Conservation (phyloP, 2,113 vertebrate genomes). For the Perognathus longimembris region DNA sequence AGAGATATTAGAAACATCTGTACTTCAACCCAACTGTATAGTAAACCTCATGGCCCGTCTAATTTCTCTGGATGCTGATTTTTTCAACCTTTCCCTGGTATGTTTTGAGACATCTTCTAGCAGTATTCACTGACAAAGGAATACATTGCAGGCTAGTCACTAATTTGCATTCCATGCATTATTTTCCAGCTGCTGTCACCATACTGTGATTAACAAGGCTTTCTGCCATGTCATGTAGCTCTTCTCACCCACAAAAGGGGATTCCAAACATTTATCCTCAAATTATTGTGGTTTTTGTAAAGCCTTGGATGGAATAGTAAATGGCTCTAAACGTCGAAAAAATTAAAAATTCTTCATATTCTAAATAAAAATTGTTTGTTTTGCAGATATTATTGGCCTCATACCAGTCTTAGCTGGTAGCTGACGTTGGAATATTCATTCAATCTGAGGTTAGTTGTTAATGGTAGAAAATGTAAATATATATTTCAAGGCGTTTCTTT, state of each 20-base stretch:
- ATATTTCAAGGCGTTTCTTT: conserved; percentile 23
- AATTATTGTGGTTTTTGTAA: not conserved
- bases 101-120: not conserved
- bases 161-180: not conserved
- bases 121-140: conserved; percentile 18
- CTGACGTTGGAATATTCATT: not conserved
- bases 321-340: not conserved
- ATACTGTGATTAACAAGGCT: not conserved
- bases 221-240: not conserved
- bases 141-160: not conserved
- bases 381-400: not conserved
- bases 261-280: conserved; percentile 11
- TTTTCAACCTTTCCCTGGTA: not conserved
- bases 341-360: not conserved
- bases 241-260: not conserved
- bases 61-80: not conserved
- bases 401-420: not conserved
- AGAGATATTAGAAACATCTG: not conserved
- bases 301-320: not conserved
- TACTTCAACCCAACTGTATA: not conserved
- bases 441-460: not conserved
- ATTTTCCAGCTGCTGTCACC: not conserved
- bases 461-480: not conserved
- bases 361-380: not conserved
- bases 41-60: not conserved